A percentile compares a stretch with the other conserved stretches of the same genome.
Evolutionary conservation across 2,888 invertebrate genomes (phyloP).

Genomic region (Oxystoma pomonae): DNA sequence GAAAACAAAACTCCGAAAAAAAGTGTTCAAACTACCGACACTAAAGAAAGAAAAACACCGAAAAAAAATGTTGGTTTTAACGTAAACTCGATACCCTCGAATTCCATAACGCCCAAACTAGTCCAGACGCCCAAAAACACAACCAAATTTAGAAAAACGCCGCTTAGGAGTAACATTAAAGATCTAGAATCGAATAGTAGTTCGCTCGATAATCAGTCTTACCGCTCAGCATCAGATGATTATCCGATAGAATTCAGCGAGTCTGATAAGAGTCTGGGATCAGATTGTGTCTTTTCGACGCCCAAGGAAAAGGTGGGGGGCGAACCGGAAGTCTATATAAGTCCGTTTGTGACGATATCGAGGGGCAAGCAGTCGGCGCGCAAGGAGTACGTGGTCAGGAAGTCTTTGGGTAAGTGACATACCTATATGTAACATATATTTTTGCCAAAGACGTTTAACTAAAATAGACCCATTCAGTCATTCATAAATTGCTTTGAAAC

Average conservation of each 20-base stretch:
- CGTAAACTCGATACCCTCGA: not conserved
- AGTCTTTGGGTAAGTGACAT: not conserved
- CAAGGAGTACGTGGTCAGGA: constrained; percentile 48
- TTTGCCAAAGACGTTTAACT: too few relatives aligned
- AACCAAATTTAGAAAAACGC: not conserved
- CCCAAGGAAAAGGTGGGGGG: not conserved
- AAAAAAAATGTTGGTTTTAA: not conserved
- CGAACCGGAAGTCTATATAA: constrained; percentile 5
- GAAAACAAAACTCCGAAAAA: not conserved
- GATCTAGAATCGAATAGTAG: not conserved
- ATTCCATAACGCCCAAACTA: not conserved
- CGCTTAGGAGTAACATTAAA: not conserved
- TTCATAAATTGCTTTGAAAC: too few relatives aligned
- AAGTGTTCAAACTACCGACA: not conserved
- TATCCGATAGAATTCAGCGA: constrained; percentile 6
- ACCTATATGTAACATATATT: not conserved
- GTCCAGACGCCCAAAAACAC: not conserved
- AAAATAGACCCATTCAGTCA: too few relatives aligned
- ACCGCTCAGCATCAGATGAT: constrained; percentile 7
- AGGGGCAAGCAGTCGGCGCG: constrained; percentile 56
- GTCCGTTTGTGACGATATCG: constrained; percentile 20
- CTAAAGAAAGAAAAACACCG: not conserved
- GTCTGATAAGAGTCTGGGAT: not conserved
- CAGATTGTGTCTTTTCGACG: not conserved
- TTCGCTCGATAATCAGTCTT: not conserved